Conservation (phyloP, 2,113 vertebrate genomes). For the Coptodon bakossiorum region DNA sequence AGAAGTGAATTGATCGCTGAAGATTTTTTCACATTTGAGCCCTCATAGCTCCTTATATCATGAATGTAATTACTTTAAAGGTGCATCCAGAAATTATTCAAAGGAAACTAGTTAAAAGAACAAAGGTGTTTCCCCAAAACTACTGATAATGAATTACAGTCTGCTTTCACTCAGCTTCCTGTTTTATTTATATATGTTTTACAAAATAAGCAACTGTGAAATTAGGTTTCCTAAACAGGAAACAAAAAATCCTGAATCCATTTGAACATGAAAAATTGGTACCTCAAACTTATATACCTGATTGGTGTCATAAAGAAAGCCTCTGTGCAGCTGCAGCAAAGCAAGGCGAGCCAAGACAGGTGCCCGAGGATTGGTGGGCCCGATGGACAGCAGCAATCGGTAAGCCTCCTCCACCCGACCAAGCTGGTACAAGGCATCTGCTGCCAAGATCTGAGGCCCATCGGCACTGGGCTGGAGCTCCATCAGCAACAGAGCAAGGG, state of each 20-base stretch:
- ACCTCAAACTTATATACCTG: slow-evolving; percentile 70
- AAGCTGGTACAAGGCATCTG: slow-evolving; percentile 86
- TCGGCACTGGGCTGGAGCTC: slow-evolving; percentile 79
- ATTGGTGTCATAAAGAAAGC: slow-evolving; percentile 82
- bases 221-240: rapidly evolving
- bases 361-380: slow-evolving; percentile 69
- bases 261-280: rapidly evolving
- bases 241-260: neutral
- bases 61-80: neutral
- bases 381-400: slow-evolving; percentile 71
- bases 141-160: neutral
- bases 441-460: slow-evolving; percentile 74
- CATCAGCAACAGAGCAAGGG: slow-evolving; percentile 78
- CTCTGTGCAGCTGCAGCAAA: slow-evolving; percentile 84
- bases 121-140: neutral
- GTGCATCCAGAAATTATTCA: neutral
- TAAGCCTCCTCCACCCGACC: slow-evolving; percentile 81
- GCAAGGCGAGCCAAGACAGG: slow-evolving; percentile 81
- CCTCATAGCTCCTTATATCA: neutral
- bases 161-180: neutral
- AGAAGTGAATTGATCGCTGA: rapidly evolving
- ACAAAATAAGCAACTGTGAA: neutral
- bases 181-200: neutral
- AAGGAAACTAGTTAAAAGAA: neutral
- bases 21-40: neutral